A percentile compares a stretch with the other conserved stretches of the same genome.
Conservation (phyloP, 1,140 invertebrate genomes). For the Neodiprion fabricii region DNA sequence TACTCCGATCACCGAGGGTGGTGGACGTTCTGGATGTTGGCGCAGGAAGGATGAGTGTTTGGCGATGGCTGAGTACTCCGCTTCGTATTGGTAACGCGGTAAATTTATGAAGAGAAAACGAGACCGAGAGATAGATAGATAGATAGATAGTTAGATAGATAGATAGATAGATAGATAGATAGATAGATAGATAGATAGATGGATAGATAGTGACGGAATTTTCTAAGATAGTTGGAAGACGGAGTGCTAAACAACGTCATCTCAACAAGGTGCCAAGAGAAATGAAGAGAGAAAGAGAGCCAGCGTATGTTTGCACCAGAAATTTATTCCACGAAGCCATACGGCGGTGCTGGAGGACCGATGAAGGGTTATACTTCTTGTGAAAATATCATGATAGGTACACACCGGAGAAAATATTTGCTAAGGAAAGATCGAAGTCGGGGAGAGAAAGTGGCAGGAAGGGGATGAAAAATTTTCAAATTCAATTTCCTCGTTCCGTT, state of each 20-base stretch:
- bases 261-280: not conserved
- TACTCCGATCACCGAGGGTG: conserved; percentile 19
- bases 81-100: not conserved
- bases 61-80: not conserved
- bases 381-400: not conserved
- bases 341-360: not conserved
- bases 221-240: not conserved
- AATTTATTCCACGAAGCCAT: not conserved
- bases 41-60: not conserved
- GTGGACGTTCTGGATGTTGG: not conserved
- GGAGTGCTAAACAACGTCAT: not conserved
- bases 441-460: not conserved
- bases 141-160: not conserved
- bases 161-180: not conserved
- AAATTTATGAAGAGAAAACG: not conserved
- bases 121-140: not conserved
- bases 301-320: not conserved
- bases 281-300: not conserved
- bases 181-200: not conserved
- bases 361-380: not conserved
- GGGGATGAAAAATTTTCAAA: not conserved
- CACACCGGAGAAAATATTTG: conserved; percentile 1
- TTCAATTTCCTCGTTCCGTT: not conserved
- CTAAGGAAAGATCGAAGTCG: not conserved
- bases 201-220: not conserved